These are phyloP conservation scores for Grammomys surdaster DNA, from an alignment of 2,113 vertebrate genomes.

Conservation along the genomic window DNA sequence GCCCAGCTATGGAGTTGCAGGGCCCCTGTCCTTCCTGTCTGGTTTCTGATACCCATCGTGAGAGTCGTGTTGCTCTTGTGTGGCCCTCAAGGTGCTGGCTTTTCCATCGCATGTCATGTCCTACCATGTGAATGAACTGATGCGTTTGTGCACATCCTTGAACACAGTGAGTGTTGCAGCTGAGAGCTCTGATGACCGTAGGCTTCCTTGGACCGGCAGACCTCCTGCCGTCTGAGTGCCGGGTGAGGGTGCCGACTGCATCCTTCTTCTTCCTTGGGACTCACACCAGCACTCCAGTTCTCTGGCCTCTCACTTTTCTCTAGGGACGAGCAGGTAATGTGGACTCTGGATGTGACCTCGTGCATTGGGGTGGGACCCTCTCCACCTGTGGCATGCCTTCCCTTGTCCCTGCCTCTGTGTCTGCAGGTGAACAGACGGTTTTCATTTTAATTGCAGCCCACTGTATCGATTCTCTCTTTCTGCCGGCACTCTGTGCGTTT, in stretches of 20 bases:
- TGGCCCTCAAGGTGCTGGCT: not conserved
- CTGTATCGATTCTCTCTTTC: not conserved
- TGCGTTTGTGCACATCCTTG: not conserved
- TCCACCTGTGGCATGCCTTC: not conserved
- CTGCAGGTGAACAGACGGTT: not conserved
- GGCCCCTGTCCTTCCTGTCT: not conserved
- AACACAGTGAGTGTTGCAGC: not conserved
- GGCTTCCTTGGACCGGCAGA: not conserved
- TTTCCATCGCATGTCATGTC: not conserved
- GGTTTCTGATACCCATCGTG: not conserved
- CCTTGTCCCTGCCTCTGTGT: not conserved
- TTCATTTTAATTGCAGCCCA: conserved; percentile 7
- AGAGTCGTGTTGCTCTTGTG: not conserved
- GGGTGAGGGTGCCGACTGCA: not conserved
- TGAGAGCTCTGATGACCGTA: not conserved
- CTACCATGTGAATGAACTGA: not conserved
- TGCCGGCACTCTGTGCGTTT: not conserved
- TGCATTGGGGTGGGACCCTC: not conserved
- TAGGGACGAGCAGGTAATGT: not conserved
- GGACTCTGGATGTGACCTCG: not conserved
- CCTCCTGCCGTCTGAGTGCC: not conserved
- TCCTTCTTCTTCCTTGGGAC: not conserved
- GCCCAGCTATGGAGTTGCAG: not conserved
- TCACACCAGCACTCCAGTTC: no score
- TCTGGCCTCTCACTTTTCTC: not conserved